These are phyloP conservation scores for Epirrhoe alternata DNA, from an alignment of 2,888 invertebrate genomes.

Conservation along the genomic window DNA sequence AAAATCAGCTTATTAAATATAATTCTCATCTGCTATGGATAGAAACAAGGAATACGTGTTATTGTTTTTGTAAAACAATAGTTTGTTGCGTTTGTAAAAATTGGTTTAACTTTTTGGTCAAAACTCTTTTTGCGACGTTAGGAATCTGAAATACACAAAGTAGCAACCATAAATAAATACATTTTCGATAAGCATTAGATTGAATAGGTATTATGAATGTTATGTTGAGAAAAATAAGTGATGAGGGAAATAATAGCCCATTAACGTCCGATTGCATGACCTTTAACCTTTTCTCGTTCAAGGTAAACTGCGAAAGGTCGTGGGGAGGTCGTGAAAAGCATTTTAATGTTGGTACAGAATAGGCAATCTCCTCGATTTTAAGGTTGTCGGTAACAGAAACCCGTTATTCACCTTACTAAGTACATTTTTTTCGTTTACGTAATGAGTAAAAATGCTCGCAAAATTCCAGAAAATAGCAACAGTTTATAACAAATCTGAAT, in stretches of 20 bases:
- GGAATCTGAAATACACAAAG: not conserved
- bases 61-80: constrained; percentile 1
- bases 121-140: not conserved
- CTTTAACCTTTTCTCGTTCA: constrained; percentile 39
- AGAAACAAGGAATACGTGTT: constrained; percentile 7
- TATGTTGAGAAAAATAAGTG: constrained; percentile 26
- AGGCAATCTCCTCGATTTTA: not conserved
- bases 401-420: not conserved
- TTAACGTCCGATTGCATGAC: constrained; percentile 36
- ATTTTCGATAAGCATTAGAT: not conserved
- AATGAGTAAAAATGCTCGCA: not conserved
- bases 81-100: not conserved
- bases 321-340: constrained; percentile 30
- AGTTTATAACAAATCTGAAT: not conserved
- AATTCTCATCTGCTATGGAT: constrained; percentile 14
- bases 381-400: not conserved
- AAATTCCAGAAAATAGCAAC: not conserved
- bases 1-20: constrained; percentile 27
- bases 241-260: constrained; percentile 33
- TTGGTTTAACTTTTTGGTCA: too few species aligned
- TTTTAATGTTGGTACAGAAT: constrained; percentile 17
- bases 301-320: constrained; percentile 38
- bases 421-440: not conserved
- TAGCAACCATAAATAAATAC: not conserved
- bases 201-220: constrained; percentile 1